Conservation (phyloP, 2,113 vertebrate genomes). For the Sylvia atricapilla region DNA sequence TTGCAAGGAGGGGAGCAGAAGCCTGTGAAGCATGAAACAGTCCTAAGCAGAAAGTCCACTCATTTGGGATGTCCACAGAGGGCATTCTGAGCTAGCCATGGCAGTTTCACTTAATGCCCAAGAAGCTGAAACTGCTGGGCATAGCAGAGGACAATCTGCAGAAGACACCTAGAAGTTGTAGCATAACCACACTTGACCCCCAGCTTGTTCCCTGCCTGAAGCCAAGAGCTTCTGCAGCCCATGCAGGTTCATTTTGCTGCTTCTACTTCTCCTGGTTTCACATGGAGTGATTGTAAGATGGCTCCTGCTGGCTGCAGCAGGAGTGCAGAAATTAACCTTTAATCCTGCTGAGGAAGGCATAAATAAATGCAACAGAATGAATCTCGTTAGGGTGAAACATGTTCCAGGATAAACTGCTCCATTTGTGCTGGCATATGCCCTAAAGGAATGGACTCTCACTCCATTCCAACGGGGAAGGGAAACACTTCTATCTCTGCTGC, state of each 20-base stretch:
- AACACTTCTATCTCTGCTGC: not conserved
- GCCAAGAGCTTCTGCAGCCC: not conserved
- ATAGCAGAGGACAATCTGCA: accelerated
- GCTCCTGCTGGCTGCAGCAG: not conserved
- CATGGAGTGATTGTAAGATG: accelerated
- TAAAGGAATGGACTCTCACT: too few relatives aligned
- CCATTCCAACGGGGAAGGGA: not conserved
- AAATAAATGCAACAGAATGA: not conserved
- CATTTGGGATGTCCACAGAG: accelerated
- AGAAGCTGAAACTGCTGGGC: not conserved
- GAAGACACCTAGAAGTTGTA: not conserved
- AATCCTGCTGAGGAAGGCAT: not conserved
- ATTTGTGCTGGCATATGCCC: too few relatives aligned
- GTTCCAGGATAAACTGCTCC: not conserved
- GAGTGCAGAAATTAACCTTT: not conserved
- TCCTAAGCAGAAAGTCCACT: not conserved
- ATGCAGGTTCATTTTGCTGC: not conserved
- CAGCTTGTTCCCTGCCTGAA: not conserved
- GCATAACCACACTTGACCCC: not conserved
- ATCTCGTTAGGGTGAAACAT: not conserved
- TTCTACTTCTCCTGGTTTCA: not conserved
- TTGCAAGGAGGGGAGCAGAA: not conserved
- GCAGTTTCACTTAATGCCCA: not conserved
- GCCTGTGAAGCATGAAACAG: not conserved
- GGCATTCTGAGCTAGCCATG: not conserved